A percentile compares a stretch with the other conserved stretches of the same genome.
Conservation (phyloP, 2,113 vertebrate species). For the Callionymus lyra region DNA sequence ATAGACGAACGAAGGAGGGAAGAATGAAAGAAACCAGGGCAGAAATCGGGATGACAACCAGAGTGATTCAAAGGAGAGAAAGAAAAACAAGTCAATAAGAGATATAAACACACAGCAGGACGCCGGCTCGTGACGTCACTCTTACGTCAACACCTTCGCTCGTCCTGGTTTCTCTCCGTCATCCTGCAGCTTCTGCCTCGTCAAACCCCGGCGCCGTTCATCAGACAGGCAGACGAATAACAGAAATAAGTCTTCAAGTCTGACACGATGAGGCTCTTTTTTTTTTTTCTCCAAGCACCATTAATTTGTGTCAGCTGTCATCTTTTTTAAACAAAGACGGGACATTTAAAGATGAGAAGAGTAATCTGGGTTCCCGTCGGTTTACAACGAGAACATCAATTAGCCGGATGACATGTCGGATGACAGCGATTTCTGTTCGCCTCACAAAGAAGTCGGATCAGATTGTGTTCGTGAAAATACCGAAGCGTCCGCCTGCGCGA, state of each 20-base stretch:
- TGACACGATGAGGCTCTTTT: conserved; percentile 4
- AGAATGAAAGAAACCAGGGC: conserved; percentile 1
- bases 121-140: conserved; percentile 6
- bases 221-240: too few species aligned
- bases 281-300: conserved; percentile 19
- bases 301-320: conserved; percentile 6
- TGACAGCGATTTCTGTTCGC: too few species aligned
- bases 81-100: conserved; percentile 3
- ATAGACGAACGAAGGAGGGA: conserved; percentile 11
- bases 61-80: conserved; percentile 7
- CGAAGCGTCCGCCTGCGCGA: too few species aligned
- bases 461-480: too few species aligned
- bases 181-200: too few species aligned
- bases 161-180: conserved; percentile 1
- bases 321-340: conserved; percentile 3
- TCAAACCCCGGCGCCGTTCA: too few species aligned
- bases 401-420: conserved; percentile 2
- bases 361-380: conserved; percentile 3
- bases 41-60: conserved; percentile 3
- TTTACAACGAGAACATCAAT: conserved; percentile 6
- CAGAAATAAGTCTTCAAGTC: conserved; percentile 1
- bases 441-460: too few species aligned
- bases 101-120: conserved; percentile 13
- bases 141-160: conserved; percentile 1
- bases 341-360: conserved; percentile 2